Evolutionary conservation across 2,888 invertebrate species (phyloP).

Genomic region (Ernsta delagoae): DNA sequence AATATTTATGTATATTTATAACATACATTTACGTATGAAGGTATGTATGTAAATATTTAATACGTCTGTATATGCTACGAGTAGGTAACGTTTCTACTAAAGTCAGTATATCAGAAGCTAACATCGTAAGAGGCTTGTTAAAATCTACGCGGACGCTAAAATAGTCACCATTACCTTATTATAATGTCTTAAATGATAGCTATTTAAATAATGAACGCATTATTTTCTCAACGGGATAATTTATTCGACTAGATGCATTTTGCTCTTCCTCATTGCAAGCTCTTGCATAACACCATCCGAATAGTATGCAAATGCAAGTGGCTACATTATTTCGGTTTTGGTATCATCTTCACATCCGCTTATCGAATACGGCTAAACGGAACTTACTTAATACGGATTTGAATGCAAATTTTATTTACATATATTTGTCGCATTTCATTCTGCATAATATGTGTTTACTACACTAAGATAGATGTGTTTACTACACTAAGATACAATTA

Average conservation of each 20-base stretch:
- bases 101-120: no score
- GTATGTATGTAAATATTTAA: no score
- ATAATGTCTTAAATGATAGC: slow-evolving; percentile 38
- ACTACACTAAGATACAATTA: no score
- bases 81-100: no score
- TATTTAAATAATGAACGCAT: slow-evolving; percentile 43
- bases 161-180: background rate
- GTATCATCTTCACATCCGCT: slow-evolving; percentile 21
- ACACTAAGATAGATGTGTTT: no score
- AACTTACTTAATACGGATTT: slow-evolving; percentile 13
- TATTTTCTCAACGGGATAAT: slow-evolving; percentile 30
- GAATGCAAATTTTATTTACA: slow-evolving; percentile 14
- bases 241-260: no score
- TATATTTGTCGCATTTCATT: slow-evolving; percentile 9
- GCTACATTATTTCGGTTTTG: background rate
- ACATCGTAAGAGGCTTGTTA: background rate
- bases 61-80: no score
- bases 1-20: no score
- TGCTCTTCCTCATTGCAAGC: no score
- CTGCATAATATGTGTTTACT: no score
- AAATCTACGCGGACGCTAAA: background rate
- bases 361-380: slow-evolving; percentile 26
- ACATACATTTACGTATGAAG: no score
- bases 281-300: slow-evolving; percentile 40
- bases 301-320: background rate